phyloP scores from a whole-genome alignment of 2,113 vertebrate genomes.

The Cyanoderma ruficeps region DNA sequence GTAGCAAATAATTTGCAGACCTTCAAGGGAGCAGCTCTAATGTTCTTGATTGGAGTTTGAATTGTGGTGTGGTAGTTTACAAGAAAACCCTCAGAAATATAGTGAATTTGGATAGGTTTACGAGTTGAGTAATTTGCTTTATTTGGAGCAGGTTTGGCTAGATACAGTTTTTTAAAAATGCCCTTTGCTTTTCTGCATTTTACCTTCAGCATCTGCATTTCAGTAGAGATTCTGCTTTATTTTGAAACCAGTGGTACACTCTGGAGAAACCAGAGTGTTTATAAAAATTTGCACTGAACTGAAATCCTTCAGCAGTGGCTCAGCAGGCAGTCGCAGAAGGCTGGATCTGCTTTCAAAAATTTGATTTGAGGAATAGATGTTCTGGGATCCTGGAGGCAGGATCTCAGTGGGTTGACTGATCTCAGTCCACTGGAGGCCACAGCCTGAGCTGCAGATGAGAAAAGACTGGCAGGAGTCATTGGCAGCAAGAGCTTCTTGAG shows the following conservation, averaged over 20 bases:
- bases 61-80: background rate
- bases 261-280: background rate
- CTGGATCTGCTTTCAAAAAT: background rate
- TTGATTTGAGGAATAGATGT: background rate
- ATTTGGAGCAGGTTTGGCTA: background rate
- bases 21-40: background rate
- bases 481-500: background rate
- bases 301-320: background rate
- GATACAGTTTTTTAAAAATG: background rate
- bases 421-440: background rate
- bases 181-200: background rate
- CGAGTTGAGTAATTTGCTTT: background rate
- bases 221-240: background rate
- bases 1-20: background rate
- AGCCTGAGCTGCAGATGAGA: background rate
- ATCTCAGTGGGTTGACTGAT: background rate
- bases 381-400: background rate
- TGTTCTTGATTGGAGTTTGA: background rate
- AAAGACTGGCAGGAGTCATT: background rate
- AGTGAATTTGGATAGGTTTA: background rate
- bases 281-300: background rate
- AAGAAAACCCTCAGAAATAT: background rate
- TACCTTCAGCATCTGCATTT: background rate
- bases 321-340: background rate
- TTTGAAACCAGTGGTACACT: background rate